Conservation (phyloP, 2,888 invertebrate species). For the Epistrophella euchroma region DNA sequence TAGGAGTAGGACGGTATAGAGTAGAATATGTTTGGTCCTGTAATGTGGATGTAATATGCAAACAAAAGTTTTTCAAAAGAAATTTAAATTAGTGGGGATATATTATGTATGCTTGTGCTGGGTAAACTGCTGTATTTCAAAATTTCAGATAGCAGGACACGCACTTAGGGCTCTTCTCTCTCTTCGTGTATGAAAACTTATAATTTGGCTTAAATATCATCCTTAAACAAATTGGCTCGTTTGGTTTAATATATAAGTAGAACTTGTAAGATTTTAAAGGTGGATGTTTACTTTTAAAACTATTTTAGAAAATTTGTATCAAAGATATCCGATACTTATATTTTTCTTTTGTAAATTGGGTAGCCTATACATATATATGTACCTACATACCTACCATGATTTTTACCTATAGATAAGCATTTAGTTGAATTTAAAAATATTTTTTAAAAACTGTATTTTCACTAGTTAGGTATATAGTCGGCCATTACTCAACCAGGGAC, state of each 20-base stretch:
- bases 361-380: too few relatives aligned
- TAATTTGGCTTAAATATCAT: slow-evolving; percentile 48
- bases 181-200: slow-evolving; percentile 56
- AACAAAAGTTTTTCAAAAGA: slow-evolving; percentile 75
- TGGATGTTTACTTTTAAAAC: background rate
- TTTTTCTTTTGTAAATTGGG: too few relatives aligned
- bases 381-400: too few relatives aligned
- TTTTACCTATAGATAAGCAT: too few relatives aligned
- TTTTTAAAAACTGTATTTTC: too few relatives aligned
- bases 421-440: too few relatives aligned
- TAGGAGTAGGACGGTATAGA: background rate
- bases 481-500: too few relatives aligned
- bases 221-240: slow-evolving; percentile 6
- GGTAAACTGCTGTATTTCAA: slow-evolving; percentile 41
- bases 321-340: background rate
- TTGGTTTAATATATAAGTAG: slow-evolving; percentile 13
- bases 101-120: slow-evolving; percentile 25
- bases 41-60: slow-evolving; percentile 75
- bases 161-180: slow-evolving; percentile 47
- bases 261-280: slow-evolving; percentile 9
- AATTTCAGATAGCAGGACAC: slow-evolving; percentile 39
- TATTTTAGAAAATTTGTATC: background rate
- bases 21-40: slow-evolving; percentile 67
- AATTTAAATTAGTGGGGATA: slow-evolving; percentile 74
- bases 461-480: too few relatives aligned